Conservation (phyloP, 2,888 invertebrate genomes). For the Andrena praecox region DNA sequence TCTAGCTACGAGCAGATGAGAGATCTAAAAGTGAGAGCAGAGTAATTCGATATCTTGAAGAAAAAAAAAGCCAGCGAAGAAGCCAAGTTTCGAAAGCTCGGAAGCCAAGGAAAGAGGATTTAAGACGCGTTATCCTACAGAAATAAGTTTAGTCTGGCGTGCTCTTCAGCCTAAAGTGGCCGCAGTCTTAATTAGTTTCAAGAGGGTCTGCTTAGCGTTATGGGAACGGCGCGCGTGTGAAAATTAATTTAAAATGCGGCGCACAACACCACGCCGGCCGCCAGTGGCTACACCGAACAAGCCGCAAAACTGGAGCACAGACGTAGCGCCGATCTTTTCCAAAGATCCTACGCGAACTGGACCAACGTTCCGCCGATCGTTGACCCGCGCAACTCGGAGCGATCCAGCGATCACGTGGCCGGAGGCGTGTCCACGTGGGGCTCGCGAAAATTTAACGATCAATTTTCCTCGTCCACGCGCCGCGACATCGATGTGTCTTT, state of each 20-base stretch:
- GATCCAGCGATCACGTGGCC: neutral
- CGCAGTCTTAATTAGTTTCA: conserved; percentile 48
- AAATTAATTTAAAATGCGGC: conserved; percentile 38
- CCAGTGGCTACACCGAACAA: neutral
- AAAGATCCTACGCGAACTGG: neutral
- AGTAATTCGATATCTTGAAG: neutral
- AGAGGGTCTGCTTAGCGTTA: conserved; percentile 34
- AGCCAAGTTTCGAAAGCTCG: neutral
- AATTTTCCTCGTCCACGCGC: neutral
- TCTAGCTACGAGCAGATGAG: neutral
- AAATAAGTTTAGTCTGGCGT: conserved; percentile 27
- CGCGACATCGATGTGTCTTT: neutral
- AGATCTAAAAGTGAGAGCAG: too few relatives aligned
- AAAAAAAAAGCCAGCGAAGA: neutral
- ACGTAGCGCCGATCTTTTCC: neutral
- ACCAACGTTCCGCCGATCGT: neutral
- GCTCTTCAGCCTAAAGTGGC: conserved; percentile 21
- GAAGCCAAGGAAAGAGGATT: neutral
- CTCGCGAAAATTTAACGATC: conserved; percentile 16
- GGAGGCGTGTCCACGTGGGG: neutral
- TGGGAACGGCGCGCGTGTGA: conserved; percentile 49
- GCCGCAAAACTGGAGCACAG: neutral
- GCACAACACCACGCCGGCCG: neutral
- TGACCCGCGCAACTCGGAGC: neutral
- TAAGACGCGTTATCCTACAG: conserved; percentile 8